Evolutionary conservation across 1,140 invertebrate genomes (phyloP), one percentile per base, ranked within the genome.

Genomic region (Drosophila miranda): DNA sequence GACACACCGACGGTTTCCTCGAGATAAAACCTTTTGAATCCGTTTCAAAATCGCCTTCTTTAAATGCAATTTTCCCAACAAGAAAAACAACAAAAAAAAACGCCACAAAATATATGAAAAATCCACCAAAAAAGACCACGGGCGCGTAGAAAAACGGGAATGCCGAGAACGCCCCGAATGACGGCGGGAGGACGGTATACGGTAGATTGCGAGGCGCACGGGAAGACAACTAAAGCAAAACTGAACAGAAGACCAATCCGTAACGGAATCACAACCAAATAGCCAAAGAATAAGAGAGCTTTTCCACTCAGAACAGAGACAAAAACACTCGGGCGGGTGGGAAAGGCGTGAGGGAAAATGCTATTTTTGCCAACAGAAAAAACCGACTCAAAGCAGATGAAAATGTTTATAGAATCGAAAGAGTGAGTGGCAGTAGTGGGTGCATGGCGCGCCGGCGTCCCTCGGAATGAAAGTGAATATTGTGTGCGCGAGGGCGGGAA

Each of bases 161-260:
- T 19, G 19, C 57, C 57, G 45, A 45, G 48, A 66, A 60, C 30
- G 8, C 52, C 43, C 53, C 11, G 42, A 28, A 30, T 70, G 70
- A 66, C 52, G 55, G 4, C 59, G 44, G 26, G 9, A 26, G 43
- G 43, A 53, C 60, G 55, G 23, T 5, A 43, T 28, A 5, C 34
- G 34, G 9, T 13, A 26, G 34, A 38, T 38, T 4, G 34, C 74
- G 78, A 82, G 71, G 64, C 69, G 78, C 71, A 70, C 77, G 74
- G 64, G 74, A 77, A 87, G 82, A 77, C 81, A 84, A 86, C 77
- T 73, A 75, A 74, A 63, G 70, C 75, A 81, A 66, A 86, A 84
- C 81, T 84, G 58, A 86, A 86, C 73, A 59, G 56, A 51, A 38
- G 34, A 38, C 34, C 34, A 38, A 38, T 38, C 34, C 34, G 34